These are phyloP conservation scores for Desmophyllum pertusum DNA, from an alignment of 92 coral and sea anemone genomes.

Conservation along the genomic window DNA sequence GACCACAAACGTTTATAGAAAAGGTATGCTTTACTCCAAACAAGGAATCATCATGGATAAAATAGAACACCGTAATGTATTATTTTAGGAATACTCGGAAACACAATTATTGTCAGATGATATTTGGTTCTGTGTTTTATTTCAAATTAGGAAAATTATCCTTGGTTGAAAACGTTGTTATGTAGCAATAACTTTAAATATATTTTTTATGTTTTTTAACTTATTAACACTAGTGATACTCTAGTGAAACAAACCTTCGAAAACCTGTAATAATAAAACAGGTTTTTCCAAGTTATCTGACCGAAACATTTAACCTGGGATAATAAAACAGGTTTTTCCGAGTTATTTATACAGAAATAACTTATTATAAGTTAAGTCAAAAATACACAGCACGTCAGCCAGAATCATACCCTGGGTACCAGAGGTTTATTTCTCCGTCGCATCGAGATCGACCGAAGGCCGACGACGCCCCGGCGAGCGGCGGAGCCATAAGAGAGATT, in stretches of 20 bases:
- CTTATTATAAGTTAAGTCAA: neutral
- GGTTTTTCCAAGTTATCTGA: too few relatives aligned
- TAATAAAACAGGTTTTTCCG: neutral
- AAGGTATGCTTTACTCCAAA: neutral
- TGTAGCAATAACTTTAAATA: neutral
- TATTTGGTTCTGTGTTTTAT: neutral
- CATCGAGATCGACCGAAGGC: too few relatives aligned
- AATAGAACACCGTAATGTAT: too few relatives aligned
- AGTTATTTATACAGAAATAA: neutral
- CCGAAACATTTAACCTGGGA: neutral
- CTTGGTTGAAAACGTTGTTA: neutral
- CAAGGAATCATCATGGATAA: neutral
- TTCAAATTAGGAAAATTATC: neutral
- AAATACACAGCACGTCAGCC: too few relatives aligned
- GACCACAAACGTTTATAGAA: neutral
- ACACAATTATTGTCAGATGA: neutral
- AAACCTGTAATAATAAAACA: too few relatives aligned
- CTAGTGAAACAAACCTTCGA: too few relatives aligned
- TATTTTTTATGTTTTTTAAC: neutral
- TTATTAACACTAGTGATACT: neutral
- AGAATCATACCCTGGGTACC: too few relatives aligned
- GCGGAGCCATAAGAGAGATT: too few relatives aligned
- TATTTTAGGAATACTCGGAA: neutral
- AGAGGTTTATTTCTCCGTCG: too few relatives aligned
- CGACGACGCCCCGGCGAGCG: too few relatives aligned